Base-by-base conservation (phyloP, 2,888 invertebrate genomes). In the Bimastos eiseni region DNA sequence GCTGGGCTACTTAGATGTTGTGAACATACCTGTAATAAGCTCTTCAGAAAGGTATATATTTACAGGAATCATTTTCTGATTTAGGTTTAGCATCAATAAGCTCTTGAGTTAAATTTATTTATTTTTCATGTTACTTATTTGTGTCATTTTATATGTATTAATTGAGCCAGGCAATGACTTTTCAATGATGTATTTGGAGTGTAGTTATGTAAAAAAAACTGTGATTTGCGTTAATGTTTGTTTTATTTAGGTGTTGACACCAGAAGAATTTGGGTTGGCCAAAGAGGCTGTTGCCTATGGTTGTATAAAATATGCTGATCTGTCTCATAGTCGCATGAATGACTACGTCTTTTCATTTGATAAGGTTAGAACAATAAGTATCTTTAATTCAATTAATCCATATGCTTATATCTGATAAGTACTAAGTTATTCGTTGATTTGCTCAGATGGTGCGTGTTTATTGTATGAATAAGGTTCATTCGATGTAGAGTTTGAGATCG, bases 281-380 rank as follows among this genome's bases (percentile, higher is more conserved):
- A 97, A 98, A 95, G 97, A 98, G 95, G 97, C 98, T 0, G 97
- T 99, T 0, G 99, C 99, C 0, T 99, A 98, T 95, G 98, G 99
- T 11, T 99, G 99, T 94, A 98, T 99, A 91, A 99, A 99, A 95
- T 99, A 99, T 95, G 97, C 99, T 11, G 99, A 99, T 96, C 96
- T 99, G 89, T 97, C 97, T 30, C 98, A 99, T 94, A 98, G 98
- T 95, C 96, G 98, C 92, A 97, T 96, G 91, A 97, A 97, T 94
- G 99, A 99, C 94, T 99, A 99, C 94, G 97, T 99, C 3, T 99
- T 99, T 95, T 99, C 98, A 0, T 99, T 99, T 95, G 98, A 99
- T 94, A 98, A 98, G 95, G 96, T 96, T 36, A 36, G 41, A 44
- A 49, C 5, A 33, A 0, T 34, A 89, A 30, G 2, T 33, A 24